phyloP scores from a whole-genome alignment of 2,797 vertebrate species.

The Sebastes cheni region DNA sequence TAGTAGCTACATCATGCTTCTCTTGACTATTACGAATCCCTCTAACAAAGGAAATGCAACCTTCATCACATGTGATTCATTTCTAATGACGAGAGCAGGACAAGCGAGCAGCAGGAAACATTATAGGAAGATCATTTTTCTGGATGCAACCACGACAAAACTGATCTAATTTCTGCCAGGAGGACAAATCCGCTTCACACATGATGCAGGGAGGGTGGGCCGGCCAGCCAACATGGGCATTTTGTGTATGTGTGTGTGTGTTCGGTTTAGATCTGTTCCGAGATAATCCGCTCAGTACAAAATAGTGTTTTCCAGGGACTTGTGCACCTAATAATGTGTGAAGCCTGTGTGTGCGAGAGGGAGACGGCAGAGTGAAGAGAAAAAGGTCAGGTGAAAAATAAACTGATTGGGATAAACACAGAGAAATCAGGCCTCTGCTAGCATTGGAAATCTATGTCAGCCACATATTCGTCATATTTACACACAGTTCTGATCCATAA shows the following conservation, averaged over 20 bases:
- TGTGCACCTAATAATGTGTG: not conserved
- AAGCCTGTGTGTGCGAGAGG: not conserved
- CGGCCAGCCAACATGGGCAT: not conserved
- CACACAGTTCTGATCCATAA: not conserved
- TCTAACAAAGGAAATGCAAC: not conserved
- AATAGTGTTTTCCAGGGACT: conserved; percentile 13
- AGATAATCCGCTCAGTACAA: conserved; percentile 32
- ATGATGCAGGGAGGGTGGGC: not conserved
- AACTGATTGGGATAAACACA: not conserved
- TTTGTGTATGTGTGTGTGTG: not conserved
- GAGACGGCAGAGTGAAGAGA: not conserved
- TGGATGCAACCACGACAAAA: not conserved
- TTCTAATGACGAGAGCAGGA: not conserved
- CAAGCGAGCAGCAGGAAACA: not conserved
- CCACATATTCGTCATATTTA: not conserved
- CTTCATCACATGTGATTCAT: not conserved
- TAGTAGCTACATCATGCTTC: not conserved
- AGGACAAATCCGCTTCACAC: conserved; percentile 27
- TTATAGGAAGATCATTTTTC: not conserved
- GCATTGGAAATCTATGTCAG: not conserved
- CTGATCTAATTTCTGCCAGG: not conserved
- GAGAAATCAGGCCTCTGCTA: not conserved
- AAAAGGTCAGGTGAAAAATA: not conserved
- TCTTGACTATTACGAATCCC: not conserved
- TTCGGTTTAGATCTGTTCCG: conserved; percentile 14